phyloP scores from a whole-genome alignment of 2,797 vertebrate genomes.

The Gymnoscopelus microlampas region DNA sequence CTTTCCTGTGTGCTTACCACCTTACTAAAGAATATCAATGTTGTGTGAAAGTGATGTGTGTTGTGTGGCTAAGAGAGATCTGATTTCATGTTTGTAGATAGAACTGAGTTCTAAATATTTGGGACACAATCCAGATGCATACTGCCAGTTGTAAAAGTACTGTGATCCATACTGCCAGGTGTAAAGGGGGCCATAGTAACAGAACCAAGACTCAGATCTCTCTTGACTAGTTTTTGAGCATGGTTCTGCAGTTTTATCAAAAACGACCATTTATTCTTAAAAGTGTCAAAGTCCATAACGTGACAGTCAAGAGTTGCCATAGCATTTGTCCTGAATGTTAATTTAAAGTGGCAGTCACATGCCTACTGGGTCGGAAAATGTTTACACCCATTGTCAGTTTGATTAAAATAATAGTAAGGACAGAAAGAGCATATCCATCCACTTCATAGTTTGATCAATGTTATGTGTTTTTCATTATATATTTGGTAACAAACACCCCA shows the following conservation, averaged over 20 bases:
- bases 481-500: slow-evolving; percentile 1
- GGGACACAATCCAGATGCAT: too few relatives aligned
- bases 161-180: too few relatives aligned
- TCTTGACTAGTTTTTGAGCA: slow-evolving; percentile 13
- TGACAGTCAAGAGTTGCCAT: slow-evolving; percentile 60
- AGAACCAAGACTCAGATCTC: slow-evolving; percentile 33
- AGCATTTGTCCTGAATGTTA: slow-evolving; percentile 44
- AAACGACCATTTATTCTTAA: slow-evolving; percentile 16
- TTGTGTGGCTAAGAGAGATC: too few relatives aligned
- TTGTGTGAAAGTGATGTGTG: too few relatives aligned
- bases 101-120: too few relatives aligned
- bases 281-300: slow-evolving; percentile 54
- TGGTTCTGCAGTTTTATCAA: slow-evolving; percentile 27
- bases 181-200: slow-evolving; percentile 9
- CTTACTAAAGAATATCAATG: too few relatives aligned
- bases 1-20: too few relatives aligned
- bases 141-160: too few relatives aligned
- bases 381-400: slow-evolving; percentile 6
- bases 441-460: slow-evolving; percentile 16
- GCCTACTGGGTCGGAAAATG: not conserved
- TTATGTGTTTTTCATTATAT: slow-evolving; percentile 4
- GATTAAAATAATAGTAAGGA: slow-evolving; percentile 6
- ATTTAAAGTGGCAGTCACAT: slow-evolving; percentile 15
- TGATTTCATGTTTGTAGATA: too few relatives aligned
- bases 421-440: slow-evolving; percentile 10